phyloP scores from a whole-genome alignment of 1,140 invertebrate genomes.

The Lordiphosa mommai region DNA sequence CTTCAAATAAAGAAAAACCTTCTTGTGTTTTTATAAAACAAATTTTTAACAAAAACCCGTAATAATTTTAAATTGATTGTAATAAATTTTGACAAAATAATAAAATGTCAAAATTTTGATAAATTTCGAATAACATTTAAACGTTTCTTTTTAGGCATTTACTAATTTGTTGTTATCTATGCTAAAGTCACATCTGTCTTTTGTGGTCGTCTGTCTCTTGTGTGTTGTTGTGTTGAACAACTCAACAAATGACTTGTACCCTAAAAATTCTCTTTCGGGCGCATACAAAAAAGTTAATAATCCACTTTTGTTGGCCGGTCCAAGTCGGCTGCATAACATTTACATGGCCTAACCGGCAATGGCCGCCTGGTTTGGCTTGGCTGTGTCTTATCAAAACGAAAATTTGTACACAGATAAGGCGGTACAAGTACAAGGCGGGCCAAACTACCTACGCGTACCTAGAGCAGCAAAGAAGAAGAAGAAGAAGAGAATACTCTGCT shows the following conservation, averaged over 20 bases:
- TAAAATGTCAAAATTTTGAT: neutral
- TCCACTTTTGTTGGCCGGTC: conserved; percentile 15
- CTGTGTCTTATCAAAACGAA: conserved; percentile 65
- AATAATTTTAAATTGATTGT: neutral
- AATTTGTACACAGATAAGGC: conserved; percentile 67
- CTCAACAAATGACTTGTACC: conserved; percentile 6
- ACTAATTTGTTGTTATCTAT: conserved; percentile 5
- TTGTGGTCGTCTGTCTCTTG: neutral
- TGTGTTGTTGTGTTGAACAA: neutral
- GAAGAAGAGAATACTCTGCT: neutral
- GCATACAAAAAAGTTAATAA: too few relatives aligned
- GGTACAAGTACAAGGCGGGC: conserved; percentile 34
- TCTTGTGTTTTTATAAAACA: neutral
- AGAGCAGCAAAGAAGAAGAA: conserved; percentile 12
- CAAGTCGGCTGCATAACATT: neutral
- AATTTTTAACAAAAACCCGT: neutral
- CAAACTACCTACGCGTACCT: too few relatives aligned
- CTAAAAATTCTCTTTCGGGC: neutral
- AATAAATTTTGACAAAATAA: neutral
- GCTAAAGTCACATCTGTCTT: conserved; percentile 4
- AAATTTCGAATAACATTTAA: too few relatives aligned
- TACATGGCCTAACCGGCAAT: conserved; percentile 18
- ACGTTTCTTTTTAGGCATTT: neutral
- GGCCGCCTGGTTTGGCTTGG: neutral
- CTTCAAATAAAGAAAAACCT: neutral